These are phyloP conservation scores for Sphenodon punctatus DNA, from an alignment of 2,797 vertebrate genomes.

Conservation along the genomic window DNA sequence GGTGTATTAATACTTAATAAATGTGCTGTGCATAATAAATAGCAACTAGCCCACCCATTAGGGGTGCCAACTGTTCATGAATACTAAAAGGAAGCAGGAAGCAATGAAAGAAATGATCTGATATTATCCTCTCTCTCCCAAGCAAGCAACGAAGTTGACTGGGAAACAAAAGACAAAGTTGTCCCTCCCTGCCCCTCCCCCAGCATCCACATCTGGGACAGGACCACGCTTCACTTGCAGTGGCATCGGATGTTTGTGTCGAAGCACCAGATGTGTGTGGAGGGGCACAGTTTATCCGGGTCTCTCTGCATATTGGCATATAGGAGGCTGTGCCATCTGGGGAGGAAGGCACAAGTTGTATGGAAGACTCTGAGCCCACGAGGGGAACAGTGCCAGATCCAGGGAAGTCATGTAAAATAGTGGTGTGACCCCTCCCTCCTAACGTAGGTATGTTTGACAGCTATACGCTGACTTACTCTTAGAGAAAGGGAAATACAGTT, in stretches of 20 bases:
- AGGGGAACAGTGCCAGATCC: neutral
- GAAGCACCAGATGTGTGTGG: neutral
- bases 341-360: neutral
- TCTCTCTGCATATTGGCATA: neutral
- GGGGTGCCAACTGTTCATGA: conserved; percentile 6
- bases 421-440: no score
- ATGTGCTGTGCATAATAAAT: conserved; percentile 30
- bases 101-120: neutral
- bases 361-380: neutral
- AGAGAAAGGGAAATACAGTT: no score
- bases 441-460: no score
- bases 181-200: no score
- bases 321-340: neutral
- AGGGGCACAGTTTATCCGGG: neutral
- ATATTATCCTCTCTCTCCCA: neutral
- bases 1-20: conserved; percentile 30
- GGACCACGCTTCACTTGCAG: no score
- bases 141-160: neutral
- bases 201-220: no score
- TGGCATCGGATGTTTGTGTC: no score
- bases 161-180: neutral
- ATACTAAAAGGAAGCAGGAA: neutral
- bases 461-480: no score
- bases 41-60: neutral
- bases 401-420: no score